phyloP scores from a whole-genome alignment of 64 coral and sea anemone species.

The Exaiptasia diaphana region DNA sequence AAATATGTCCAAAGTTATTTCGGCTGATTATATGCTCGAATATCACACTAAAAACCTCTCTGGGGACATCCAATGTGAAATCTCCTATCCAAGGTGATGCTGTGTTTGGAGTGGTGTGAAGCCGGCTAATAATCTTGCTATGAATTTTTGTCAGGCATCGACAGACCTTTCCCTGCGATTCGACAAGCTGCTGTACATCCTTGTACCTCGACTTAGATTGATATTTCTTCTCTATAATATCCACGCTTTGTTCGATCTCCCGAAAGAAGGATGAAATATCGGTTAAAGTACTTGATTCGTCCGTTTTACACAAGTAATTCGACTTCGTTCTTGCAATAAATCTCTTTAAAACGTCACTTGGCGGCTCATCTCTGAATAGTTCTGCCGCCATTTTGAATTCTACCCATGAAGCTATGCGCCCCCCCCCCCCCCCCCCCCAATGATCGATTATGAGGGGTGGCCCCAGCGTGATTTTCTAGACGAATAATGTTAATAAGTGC shows the following conservation, averaged over 20 bases:
- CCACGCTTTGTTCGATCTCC: neutral
- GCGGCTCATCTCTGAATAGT: neutral
- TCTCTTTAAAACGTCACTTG: neutral
- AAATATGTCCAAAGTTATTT: conserved; percentile 27
- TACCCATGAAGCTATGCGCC: neutral
- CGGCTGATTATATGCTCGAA: neutral
- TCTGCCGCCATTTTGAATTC: conserved; percentile 22
- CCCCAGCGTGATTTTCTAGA: neutral
- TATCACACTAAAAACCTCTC: conserved; percentile 24
- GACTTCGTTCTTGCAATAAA: neutral
- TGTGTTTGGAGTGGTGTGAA: conserved; percentile 1
- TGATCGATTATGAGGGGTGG: too few species aligned
- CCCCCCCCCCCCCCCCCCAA: too few species aligned
- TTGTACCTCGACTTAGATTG: neutral
- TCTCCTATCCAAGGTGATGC: conserved; percentile 20
- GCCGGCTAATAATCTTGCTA: neutral
- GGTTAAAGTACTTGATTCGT: neutral
- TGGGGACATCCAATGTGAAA: conserved; percentile 15
- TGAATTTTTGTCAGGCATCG: conserved; percentile 14
- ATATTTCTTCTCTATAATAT: conserved; percentile 24
- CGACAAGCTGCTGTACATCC: conserved; percentile 25
- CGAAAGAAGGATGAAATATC: neutral
- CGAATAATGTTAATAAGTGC: neutral
- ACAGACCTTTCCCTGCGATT: neutral
- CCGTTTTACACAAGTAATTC: neutral